Percentiles rank a stretch among this genome's conserved stretches.
Conservation (phyloP, 2,797 vertebrate genomes). For the Diceros bicornis region DNA sequence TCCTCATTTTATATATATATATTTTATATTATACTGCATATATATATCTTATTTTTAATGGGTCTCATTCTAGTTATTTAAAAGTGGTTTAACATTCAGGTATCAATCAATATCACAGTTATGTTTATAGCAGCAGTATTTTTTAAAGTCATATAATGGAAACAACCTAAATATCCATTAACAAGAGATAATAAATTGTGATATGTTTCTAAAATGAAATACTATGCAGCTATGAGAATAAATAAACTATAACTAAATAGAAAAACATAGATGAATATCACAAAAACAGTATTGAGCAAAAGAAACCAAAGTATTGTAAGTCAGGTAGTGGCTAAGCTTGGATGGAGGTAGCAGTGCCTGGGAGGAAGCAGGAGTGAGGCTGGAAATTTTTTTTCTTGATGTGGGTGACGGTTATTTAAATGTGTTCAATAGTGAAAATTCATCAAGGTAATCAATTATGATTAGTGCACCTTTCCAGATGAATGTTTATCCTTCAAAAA, state of each 20-base stretch:
- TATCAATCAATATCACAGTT: background rate
- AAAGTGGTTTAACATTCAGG: background rate
- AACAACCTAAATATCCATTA: background rate
- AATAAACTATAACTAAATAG: background rate
- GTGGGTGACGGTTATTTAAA: background rate
- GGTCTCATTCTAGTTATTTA: background rate
- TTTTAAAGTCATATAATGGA: background rate
- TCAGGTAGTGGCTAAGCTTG: background rate
- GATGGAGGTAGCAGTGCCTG: background rate
- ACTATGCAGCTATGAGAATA: background rate
- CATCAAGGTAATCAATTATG: background rate
- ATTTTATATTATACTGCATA: background rate
- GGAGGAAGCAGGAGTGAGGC: background rate
- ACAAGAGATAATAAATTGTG: background rate
- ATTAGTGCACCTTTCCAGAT: background rate
- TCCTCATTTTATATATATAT: background rate
- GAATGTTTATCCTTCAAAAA: background rate
- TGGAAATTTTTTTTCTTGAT: background rate
- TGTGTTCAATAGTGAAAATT: background rate
- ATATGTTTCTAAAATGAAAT: background rate
- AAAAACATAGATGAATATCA: background rate
- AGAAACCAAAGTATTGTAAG: background rate
- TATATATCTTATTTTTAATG: background rate
- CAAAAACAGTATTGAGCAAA: slow-evolving; percentile 19
- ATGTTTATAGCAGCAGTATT: background rate